A percentile compares a stretch with the other conserved stretches of the same genome.
These are phyloP conservation scores for Amorpha juglandis DNA, from an alignment of 2,888 invertebrate genomes.

Conservation along the genomic window DNA sequence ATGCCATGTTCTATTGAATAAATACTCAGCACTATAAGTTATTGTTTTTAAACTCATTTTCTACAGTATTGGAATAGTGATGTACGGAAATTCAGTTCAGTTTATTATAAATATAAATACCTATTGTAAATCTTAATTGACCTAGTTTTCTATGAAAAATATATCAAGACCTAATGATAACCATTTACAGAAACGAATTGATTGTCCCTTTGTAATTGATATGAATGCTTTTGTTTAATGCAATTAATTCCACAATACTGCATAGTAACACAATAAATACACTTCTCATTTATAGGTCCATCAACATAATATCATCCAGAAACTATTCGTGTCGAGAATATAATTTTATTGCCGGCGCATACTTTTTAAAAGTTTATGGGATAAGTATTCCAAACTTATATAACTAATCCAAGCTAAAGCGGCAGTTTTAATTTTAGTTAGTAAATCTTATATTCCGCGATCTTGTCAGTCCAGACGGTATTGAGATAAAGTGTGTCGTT, in stretches of 20 bases:
- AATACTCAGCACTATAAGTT: too few species aligned
- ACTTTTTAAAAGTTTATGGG: constrained; percentile 15
- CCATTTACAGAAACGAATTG: not conserved
- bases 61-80: too few species aligned
- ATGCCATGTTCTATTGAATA: too few species aligned
- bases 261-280: not conserved
- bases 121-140: too few species aligned
- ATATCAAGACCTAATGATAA: not conserved
- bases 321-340: constrained; percentile 19
- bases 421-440: constrained; percentile 30
- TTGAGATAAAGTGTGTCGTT: constrained; percentile 76
- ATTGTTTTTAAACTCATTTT: too few species aligned
- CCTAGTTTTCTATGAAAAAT: too few species aligned
- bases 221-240: not conserved
- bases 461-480: constrained; percentile 50
- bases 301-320: not conserved
- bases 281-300: not conserved
- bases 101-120: too few species aligned
- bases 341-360: constrained; percentile 24
- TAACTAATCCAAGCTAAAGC: constrained; percentile 29
- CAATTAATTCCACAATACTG: constrained; percentile 7
- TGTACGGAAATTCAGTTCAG: too few species aligned
- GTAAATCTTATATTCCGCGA: constrained; percentile 36
- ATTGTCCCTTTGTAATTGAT: not conserved
- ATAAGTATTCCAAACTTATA: not conserved